These are phyloP conservation scores for Potamilus streckersoni DNA, from an alignment of 1,140 invertebrate species.

Conservation along the genomic window DNA sequence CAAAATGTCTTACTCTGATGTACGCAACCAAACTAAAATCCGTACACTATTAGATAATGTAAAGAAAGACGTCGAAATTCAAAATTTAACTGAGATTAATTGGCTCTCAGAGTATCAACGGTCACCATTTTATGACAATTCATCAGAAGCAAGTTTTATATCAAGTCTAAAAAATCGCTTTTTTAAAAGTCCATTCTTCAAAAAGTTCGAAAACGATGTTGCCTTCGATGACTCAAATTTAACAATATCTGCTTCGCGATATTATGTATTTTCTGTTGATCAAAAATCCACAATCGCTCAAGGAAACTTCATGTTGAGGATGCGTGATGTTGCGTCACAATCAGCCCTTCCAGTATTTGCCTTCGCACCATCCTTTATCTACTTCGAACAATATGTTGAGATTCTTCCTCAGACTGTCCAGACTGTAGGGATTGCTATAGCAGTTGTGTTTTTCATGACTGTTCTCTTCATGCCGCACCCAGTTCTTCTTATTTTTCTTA, in stretches of 20 bases:
- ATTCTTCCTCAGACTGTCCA: conserved; percentile 93
- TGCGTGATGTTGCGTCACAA: conserved; percentile 46
- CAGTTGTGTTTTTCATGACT: conserved; percentile 96
- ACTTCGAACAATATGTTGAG: conserved; percentile 83
- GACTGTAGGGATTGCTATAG: conserved; percentile 89
- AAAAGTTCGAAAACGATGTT: conserved; percentile 80
- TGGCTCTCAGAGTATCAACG: conserved; percentile 89
- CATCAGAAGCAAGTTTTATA: conserved; percentile 77
- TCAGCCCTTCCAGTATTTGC: conserved; percentile 44
- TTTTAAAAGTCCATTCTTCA: conserved; percentile 54
- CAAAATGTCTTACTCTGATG: background rate
- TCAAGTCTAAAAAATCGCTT: conserved; percentile 78
- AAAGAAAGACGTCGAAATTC: background rate
- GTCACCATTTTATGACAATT: conserved; percentile 60
- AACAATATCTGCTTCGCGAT: conserved; percentile 77
- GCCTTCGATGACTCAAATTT: conserved; percentile 82
- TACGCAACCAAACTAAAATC: conserved; percentile 8
- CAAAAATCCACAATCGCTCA: conserved; percentile 41
- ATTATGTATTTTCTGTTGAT: conserved; percentile 42
- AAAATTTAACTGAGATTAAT: background rate
- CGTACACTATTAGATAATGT: conserved; percentile 4
- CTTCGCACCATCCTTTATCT: conserved; percentile 54
- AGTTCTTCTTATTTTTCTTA: conserved; percentile 93
- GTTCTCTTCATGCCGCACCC: conserved; percentile 96
- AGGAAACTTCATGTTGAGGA: conserved; percentile 48